Evolutionary conservation across 1,140 invertebrate genomes (phyloP).

Genomic region (Thalassaphorura encarpata): DNA sequence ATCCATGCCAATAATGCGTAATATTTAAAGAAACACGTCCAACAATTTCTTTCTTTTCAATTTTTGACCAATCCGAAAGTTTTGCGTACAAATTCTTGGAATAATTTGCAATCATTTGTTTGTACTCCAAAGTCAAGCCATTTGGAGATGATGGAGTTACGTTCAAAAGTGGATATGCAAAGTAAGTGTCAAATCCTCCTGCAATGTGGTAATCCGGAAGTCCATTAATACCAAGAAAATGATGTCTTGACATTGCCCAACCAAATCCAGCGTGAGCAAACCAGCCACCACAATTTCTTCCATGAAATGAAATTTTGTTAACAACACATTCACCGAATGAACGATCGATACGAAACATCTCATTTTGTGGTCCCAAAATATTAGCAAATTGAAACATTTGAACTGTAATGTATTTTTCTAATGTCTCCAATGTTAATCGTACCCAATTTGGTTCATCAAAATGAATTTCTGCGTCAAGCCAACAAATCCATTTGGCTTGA

Average conservation of each 20-base stretch:
- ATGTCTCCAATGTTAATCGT: not conserved
- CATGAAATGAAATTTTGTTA: constrained; percentile 2
- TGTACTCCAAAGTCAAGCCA: not conserved
- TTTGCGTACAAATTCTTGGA: not conserved
- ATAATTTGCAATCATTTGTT: not conserved
- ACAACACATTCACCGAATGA: constrained; percentile 11
- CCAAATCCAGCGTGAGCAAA: constrained; percentile 16
- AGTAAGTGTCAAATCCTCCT: constrained; percentile 13
- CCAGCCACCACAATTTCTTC: constrained; percentile 11
- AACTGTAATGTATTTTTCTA: constrained; percentile 6
- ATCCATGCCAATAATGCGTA: constrained; percentile 14
- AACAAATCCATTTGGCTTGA: constrained; percentile 8
- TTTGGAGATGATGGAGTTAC: not conserved
- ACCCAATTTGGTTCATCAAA: constrained; percentile 11
- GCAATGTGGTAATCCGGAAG: constrained; percentile 15
- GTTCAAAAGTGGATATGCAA: constrained; percentile 16
- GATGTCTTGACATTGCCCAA: constrained; percentile 5
- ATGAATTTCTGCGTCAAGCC: constrained; percentile 14
- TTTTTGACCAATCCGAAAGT: not conserved
- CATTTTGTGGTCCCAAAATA: constrained; percentile 8
- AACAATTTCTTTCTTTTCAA: not conserved
- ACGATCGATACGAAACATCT: not conserved
- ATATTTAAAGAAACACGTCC: constrained; percentile 7
- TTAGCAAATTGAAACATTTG: constrained; percentile 13
- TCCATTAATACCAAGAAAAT: not conserved